A percentile compares a stretch with the other conserved stretches of the same genome.
Conservation (phyloP, 2,888 invertebrate species). For the Sepioteuthis lessoniana region DNA sequence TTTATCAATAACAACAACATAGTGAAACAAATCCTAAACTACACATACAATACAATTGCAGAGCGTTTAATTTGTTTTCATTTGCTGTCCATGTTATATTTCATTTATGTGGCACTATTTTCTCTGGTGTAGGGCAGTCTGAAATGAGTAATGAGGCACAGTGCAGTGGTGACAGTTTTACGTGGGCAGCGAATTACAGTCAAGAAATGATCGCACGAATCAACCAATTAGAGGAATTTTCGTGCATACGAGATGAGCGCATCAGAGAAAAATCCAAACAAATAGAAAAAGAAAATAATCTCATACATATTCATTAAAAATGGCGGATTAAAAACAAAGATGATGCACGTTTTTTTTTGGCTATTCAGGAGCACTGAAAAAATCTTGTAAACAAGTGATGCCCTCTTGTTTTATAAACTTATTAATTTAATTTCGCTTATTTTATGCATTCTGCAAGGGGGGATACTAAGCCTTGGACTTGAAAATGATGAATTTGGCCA, state of each 20-base stretch:
- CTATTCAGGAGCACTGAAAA: not conserved
- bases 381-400: not conserved
- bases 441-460: not conserved
- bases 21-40: not conserved
- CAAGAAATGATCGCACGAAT: constrained; percentile 33
- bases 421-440: not conserved
- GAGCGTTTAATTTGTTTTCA: not conserved
- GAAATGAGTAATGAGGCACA: not conserved
- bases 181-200: not conserved
- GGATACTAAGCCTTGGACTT: not conserved
- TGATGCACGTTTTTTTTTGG: not conserved
- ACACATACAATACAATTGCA: not conserved
- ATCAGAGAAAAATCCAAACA: not conserved
- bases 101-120: not conserved
- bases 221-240: not conserved
- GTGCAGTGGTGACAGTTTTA: not conserved
- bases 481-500: not conserved
- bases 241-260: not conserved
- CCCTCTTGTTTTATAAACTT: not conserved
- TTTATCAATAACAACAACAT: too few species aligned
- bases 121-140: not conserved
- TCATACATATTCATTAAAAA: not conserved
- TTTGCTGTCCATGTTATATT: not conserved
- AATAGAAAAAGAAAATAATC: not conserved
- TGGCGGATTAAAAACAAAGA: not conserved